Evolutionary conservation across 2,113 vertebrate species (phyloP), one percentile per base, ranked within the genome.

Genomic region (Acinonyx jubatus): DNA sequence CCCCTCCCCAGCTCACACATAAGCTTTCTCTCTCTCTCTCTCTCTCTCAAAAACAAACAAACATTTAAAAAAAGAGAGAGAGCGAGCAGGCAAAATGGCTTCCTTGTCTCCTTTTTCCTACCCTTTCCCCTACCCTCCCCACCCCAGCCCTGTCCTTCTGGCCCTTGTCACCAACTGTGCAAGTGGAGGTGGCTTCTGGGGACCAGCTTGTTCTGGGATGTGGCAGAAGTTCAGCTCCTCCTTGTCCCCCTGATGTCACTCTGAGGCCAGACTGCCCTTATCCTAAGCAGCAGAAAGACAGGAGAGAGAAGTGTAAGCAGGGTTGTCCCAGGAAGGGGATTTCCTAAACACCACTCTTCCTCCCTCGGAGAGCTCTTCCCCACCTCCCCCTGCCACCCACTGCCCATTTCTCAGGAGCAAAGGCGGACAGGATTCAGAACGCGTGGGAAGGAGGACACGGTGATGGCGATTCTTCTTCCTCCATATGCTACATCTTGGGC

Each of bases 381-480:
- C 41, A 7, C n/a, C 4, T 38, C 36, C 55, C n/a, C 92, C 25
- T 4, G 29, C 48, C 48, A 25, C 4, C 33, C 13, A 36, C 41
- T 63, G 61, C 27, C n/a, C 21, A 1, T 41, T 82, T 63, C 69
- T 16, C 63, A 16, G 69, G 41, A 10, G 38, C 31, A 48, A 68
- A 94, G 52, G 48, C 45, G 48, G 18, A 36, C 71, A 16, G 0
- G 15, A 50, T n/a, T 23, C 65, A 10, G 27, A 29, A 61, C 52
- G 0, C 7, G 0, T 2, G 31, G 18, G 63, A 38, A 33, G 52
- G 29, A 66, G 73, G 61, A 10, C 25, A 7, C 1, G 4, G 14
- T 33, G 61, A 31, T 11, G 41, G 23, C 76, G n/a, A 12, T 5
- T 11, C 74, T 63, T n/a, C 8, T 41, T 23, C 23, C 31, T 71